Evolutionary conservation across 2,888 invertebrate species (phyloP), one percentile per base, ranked within the genome.

Genomic region (Tachystola acroxantha): DNA sequence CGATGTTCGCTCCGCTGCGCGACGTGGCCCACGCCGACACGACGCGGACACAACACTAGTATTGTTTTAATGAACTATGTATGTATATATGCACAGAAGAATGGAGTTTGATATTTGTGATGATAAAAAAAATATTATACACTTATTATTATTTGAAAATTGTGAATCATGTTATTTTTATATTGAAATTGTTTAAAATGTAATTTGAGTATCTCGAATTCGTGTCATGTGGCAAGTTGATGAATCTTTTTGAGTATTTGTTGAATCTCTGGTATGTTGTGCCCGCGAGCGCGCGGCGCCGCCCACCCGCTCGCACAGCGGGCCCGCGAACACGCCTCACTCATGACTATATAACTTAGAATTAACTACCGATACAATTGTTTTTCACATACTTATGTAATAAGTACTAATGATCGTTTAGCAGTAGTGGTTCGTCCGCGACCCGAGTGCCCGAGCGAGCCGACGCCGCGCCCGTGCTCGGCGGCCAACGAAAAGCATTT

Each of bases 401-500:
- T 82, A 80, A 81, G 80, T 80, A 77, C 73, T 72, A 71, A 71
- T 70, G 67, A 74, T 76, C 76, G 78, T 74, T 57, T 78, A 79
- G 78, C 70, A 69, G 76, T 78, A 77, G 77, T 69, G 59, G 54
- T 66, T 71, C 68, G 76, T 68, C 70, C 67, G 73, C 58, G 69
- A 56, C 53, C 62, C 62, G 65, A 64, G 68, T 53, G 65, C 64
- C 69, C 51, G 52, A 58, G 61, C 47, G 56, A 42, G 46, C 55
- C 68, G 66, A 64, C 69, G 72, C 66, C 72, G 70, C 69, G 70
- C 75, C 67, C 71, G 63, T 57, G 76, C 74, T 72, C 79, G 81
- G 78, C 77, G 80, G 74, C 78, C 77, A 78, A 77, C 84, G 82
- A 79, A 79, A 75, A 71, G 82, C 85, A 82, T 86, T 85, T 84